Percentiles rank a stretch among this genome's conserved stretches.
phyloP scores from a whole-genome alignment of 2,888 invertebrate species.

The Chirona hameri region DNA sequence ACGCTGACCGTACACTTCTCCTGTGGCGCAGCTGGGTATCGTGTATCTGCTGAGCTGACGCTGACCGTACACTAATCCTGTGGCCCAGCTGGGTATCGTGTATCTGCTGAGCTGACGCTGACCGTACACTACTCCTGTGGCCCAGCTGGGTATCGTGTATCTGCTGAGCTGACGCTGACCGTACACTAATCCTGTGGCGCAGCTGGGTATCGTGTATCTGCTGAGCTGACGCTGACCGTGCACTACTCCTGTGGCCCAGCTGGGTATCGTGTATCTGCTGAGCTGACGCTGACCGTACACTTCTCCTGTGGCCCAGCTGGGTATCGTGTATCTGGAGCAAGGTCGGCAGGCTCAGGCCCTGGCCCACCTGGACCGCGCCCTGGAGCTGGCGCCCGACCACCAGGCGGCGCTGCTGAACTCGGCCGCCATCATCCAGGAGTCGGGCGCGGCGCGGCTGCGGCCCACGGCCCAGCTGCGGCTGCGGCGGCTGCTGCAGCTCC shows the following conservation, averaged over 20 bases:
- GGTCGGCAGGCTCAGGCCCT: slow-evolving; percentile 86
- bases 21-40: no score
- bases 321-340: slow-evolving; percentile 90
- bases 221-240: no score
- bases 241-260: slow-evolving; percentile 52
- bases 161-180: no score
- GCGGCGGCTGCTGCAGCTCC: slow-evolving; percentile 61
- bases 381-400: slow-evolving; percentile 89
- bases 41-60: no score
- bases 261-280: slow-evolving; percentile 89
- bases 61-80: not conserved
- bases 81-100: slow-evolving; percentile 81
- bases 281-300: not conserved
- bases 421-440: slow-evolving; percentile 72
- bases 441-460: slow-evolving; percentile 44
- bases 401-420: slow-evolving; percentile 92
- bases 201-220: no score
- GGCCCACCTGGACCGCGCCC: slow-evolving; percentile 86
- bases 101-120: slow-evolving; percentile 54
- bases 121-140: no score
- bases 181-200: no score
- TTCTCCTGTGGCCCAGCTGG: slow-evolving; percentile 58
- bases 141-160: no score
- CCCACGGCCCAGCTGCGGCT: slow-evolving; percentile 67
- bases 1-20: not conserved